Base-by-base conservation (phyloP, 2,797 vertebrate species). In the Centropyge bicolor region DNA sequence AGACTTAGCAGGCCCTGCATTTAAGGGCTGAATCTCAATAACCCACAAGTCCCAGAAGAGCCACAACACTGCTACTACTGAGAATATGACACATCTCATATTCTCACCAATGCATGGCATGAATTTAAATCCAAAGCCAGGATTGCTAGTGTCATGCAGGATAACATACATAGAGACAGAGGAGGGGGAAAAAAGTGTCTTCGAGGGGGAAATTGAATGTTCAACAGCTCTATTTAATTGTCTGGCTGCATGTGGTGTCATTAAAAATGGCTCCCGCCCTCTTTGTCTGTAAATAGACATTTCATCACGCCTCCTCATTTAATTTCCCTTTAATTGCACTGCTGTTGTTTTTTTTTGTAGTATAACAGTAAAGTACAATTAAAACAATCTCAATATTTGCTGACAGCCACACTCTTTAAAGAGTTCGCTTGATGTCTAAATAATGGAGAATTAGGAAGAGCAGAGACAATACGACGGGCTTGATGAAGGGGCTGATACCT, bases 161-260 rank as follows among this genome's bases (percentile, higher is more conserved):
- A 24, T 43, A 69, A 52, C 56, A 45, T 31, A 4, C 27, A 31
- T 31, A 31, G 27, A 31, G 27, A 31, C 6, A 20, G 16, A 84
- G 81, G 62, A 45, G 24, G 66, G 77, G 67, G 64, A 80, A 70
- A 81, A 61, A 60, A 63, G 62, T 61, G 70, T 85, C 80, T 77
- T 63, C 65, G 57, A 45, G 49, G 57, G 41, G 74, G 70, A 88
- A 90, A 85, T 67, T 71, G 70, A 81, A 86, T 85, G 80, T 88
- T 90, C 72, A 67, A 63, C 82, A 87, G 86, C 76, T 76, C 85
- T 74, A 87, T 91, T 93, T 92, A 91, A 95, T 86, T 89, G 83
- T 78, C 80, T 84, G 74, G 52, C 78, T 73, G 81, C 74, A 67
- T 77, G 52, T 40, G 55, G 78, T 31, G 67, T 73, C 78, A 89